Evolutionary conservation across 2,888 invertebrate species (phyloP).

Genomic region (Thymelicus sylvestris): DNA sequence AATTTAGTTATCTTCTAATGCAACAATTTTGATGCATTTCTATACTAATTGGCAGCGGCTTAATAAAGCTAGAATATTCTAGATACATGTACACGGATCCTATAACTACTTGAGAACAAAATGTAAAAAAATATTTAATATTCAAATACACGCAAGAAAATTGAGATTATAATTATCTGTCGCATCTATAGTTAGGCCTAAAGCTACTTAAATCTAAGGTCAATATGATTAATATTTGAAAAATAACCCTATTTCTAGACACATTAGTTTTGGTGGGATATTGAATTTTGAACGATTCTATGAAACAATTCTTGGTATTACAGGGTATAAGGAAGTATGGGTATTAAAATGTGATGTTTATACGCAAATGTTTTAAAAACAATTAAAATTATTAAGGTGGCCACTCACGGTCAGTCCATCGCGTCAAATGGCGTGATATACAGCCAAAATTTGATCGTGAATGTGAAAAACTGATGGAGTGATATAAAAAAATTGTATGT

Average conservation of each 20-base stretch:
- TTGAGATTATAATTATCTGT: background rate
- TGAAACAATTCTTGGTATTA: background rate
- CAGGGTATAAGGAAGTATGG: background rate
- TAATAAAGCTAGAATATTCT: constrained; percentile 31
- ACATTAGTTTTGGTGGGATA: constrained; percentile 48
- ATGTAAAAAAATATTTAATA: constrained; percentile 9
- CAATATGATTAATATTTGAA: constrained; percentile 2
- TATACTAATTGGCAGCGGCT: constrained; percentile 35
- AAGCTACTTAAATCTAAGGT: constrained; percentile 14
- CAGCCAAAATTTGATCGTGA: too few species aligned
- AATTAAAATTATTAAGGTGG: too few species aligned
- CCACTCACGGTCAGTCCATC: too few species aligned
- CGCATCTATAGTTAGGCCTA: constrained; percentile 9
- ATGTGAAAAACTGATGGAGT: too few species aligned
- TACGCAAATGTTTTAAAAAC: too few species aligned
- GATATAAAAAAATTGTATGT: too few species aligned
- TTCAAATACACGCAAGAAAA: background rate
- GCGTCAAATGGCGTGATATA: too few species aligned
- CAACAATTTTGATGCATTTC: constrained; percentile 7
- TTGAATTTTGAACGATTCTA: constrained; percentile 44
- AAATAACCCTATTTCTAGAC: constrained; percentile 16
- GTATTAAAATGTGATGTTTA: background rate
- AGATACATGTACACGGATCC: constrained; percentile 17
- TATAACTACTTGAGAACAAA: constrained; percentile 11
- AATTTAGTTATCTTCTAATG: constrained; percentile 21